Evolutionary conservation across 64 coral and sea anemone species (phyloP).

Genomic region (Montipora foliosa): DNA sequence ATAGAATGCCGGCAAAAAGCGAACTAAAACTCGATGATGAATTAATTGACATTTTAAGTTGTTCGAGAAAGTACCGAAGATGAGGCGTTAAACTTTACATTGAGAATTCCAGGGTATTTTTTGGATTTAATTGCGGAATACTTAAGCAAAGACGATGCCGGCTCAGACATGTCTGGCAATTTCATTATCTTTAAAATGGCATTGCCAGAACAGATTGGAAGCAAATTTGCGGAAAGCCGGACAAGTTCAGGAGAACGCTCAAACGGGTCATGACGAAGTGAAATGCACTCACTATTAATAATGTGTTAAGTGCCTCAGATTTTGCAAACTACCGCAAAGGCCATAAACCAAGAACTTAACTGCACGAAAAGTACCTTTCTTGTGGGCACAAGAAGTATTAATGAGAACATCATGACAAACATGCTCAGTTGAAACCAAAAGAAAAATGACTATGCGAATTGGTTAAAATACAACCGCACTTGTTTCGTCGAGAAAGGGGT

Average conservation of each 20-base stretch:
- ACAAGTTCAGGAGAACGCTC: neutral
- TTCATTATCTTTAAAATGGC: neutral
- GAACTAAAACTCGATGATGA: neutral
- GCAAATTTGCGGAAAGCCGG: neutral
- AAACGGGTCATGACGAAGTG: neutral
- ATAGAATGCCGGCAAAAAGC: neutral
- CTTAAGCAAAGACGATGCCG: neutral
- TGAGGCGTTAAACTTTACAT: neutral
- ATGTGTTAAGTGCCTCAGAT: slow-evolving; percentile 36
- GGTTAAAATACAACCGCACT: no score
- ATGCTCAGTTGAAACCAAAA: neutral
- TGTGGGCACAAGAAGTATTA: neutral
- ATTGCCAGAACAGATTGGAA: neutral
- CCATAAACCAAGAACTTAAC: slow-evolving; percentile 25
- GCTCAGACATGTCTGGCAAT: slow-evolving; percentile 4
- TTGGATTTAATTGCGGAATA: neutral
- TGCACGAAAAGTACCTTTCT: slow-evolving; percentile 7
- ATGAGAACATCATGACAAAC: neutral
- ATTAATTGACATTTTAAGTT: neutral
- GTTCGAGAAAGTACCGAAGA: neutral
- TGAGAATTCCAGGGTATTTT: neutral
- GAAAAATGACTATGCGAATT: no score
- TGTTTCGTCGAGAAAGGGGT: no score
- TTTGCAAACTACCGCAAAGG: slow-evolving; percentile 4
- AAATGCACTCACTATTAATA: slow-evolving; percentile 18